phyloP scores from a whole-genome alignment of 2,113 vertebrate species.

The Sylvia atricapilla region DNA sequence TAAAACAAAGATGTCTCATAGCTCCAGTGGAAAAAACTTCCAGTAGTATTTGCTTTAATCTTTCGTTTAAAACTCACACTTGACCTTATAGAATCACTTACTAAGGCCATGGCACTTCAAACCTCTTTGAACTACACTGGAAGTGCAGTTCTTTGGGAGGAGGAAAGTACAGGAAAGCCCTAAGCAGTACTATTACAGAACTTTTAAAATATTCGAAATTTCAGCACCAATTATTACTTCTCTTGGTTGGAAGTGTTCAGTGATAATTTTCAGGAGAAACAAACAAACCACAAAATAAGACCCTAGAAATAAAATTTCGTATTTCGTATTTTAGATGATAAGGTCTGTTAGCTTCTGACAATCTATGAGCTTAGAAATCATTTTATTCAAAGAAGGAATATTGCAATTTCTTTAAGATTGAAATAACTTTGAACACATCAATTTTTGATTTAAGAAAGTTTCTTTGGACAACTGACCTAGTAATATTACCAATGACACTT shows the following conservation, averaged over 20 bases:
- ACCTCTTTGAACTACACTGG: neutral
- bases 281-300: neutral
- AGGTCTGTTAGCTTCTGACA: neutral
- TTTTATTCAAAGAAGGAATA: neutral
- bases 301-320: neutral
- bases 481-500: neutral
- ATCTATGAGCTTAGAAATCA: neutral
- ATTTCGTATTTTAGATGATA: neutral
- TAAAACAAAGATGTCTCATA: neutral
- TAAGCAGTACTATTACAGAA: neutral
- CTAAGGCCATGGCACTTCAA: neutral
- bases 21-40: neutral
- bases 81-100: neutral
- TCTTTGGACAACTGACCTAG: neutral
- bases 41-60: neutral
- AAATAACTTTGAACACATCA: neutral
- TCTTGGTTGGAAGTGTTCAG: neutral
- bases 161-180: neutral
- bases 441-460: neutral
- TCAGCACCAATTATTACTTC: neutral
- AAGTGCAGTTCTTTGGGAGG: neutral
- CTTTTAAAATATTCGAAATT: neutral
- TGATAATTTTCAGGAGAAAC: neutral
- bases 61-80: neutral
- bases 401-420: neutral